These are phyloP conservation scores for Cyanoramphus novaezelandiae DNA, from an alignment of 2,113 vertebrate genomes.

Conservation along the genomic window DNA sequence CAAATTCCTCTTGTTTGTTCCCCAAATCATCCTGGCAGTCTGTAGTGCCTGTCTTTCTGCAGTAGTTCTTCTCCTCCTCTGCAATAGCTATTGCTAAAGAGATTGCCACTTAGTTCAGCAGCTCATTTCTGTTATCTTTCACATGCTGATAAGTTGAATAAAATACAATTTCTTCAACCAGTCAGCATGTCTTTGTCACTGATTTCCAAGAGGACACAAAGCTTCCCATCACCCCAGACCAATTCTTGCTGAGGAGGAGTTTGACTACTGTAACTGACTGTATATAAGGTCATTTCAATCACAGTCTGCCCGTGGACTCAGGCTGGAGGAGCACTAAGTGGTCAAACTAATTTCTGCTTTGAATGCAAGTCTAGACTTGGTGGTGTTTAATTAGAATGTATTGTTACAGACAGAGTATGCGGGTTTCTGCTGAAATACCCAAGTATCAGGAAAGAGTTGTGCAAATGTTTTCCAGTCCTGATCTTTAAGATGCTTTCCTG, in stretches of 20 bases:
- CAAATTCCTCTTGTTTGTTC: too few relatives aligned
- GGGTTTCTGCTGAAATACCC: background rate
- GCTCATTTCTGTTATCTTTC: slow-evolving; percentile 33
- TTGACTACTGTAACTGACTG: slow-evolving; percentile 4
- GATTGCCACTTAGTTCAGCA: background rate
- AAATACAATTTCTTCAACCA: slow-evolving; percentile 34
- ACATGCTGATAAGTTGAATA: slow-evolving; percentile 29
- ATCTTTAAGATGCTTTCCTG: background rate
- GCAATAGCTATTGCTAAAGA: background rate
- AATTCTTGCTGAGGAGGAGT: background rate
- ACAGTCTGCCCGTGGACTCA: background rate
- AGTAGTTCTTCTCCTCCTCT: background rate
- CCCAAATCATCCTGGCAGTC: too few relatives aligned
- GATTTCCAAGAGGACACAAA: slow-evolving; percentile 1
- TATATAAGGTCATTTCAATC: slow-evolving; percentile 20
- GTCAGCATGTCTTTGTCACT: background rate
- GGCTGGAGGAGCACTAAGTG: background rate
- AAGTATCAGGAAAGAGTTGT: background rate
- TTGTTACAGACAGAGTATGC: background rate
- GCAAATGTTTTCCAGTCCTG: background rate
- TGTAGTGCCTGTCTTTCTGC: rapidly evolving
- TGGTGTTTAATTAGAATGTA: background rate
- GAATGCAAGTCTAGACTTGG: background rate
- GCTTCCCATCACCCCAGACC: background rate
- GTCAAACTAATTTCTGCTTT: background rate